phyloP scores from a whole-genome alignment of 1,140 invertebrate species.

The Zophobas morio region DNA sequence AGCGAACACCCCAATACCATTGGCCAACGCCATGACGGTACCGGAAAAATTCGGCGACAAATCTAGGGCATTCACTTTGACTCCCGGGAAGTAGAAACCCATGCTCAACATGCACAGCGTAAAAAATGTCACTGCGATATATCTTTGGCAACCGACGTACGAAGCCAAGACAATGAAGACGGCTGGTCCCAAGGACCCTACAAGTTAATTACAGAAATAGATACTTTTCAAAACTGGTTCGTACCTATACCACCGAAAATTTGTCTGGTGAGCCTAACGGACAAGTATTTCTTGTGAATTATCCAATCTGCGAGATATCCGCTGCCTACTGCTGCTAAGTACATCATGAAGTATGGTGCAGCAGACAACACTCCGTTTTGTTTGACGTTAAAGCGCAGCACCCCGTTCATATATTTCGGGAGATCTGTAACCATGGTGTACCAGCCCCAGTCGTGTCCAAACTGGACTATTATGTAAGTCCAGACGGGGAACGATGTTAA shows the following conservation, averaged over 20 bases:
- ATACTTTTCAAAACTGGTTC: constrained; percentile 59
- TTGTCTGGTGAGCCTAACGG: constrained; percentile 77
- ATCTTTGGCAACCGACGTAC: constrained; percentile 82
- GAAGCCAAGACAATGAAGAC: constrained; percentile 86
- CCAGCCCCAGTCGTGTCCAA: constrained; percentile 95
- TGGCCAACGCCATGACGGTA: constrained; percentile 87
- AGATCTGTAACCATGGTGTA: constrained; percentile 94
- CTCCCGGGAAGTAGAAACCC: constrained; percentile 83
- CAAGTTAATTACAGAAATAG: constrained; percentile 56
- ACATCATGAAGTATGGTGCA: constrained; percentile 81
- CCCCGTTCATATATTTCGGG: constrained; percentile 92
- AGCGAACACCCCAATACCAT: constrained; percentile 86
- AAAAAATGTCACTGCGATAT: constrained; percentile 76
- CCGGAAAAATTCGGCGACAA: constrained; percentile 88
- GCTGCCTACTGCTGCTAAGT: constrained; percentile 78
- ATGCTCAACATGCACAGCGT: constrained; percentile 82
- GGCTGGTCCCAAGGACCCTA: constrained; percentile 81
- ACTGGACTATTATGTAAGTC: constrained; percentile 79
- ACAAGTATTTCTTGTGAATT: constrained; percentile 72
- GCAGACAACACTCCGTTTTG: constrained; percentile 79
- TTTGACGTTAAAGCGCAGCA: constrained; percentile 87
- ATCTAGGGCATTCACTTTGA: constrained; percentile 88
- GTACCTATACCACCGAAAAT: constrained; percentile 81
- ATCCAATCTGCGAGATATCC: constrained; percentile 80
- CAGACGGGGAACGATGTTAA: constrained; percentile 83